Percentiles rank a stretch among this genome's conserved stretches.
Evolutionary conservation across 2,113 vertebrate genomes (phyloP).

Genomic region (Scolopax mira): DNA sequence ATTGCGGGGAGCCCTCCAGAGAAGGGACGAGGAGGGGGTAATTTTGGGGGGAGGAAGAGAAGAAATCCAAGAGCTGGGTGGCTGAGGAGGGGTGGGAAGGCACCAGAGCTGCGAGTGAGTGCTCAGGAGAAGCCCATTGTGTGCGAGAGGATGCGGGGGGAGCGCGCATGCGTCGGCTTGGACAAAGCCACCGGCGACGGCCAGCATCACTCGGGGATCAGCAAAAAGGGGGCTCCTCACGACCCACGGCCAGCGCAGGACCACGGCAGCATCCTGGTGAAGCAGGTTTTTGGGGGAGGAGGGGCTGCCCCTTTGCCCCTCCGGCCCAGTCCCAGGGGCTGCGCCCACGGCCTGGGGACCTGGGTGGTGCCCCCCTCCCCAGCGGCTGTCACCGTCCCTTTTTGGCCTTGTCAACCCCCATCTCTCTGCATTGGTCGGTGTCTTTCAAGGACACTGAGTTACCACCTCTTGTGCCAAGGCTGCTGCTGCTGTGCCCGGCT

Average conservation of each 20-base stretch:
- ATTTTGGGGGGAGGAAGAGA: fast-evolving
- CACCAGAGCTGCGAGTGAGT: not conserved
- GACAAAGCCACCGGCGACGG: constrained; percentile 17
- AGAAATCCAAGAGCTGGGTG: not conserved
- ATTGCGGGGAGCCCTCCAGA: not conserved
- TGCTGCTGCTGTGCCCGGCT: not conserved
- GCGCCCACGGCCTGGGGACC: fast-evolving
- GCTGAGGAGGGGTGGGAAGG: not conserved
- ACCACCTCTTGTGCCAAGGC: not conserved
- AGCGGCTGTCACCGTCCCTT: fast-evolving
- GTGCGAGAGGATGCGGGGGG: not conserved
- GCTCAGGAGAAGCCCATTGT: not conserved
- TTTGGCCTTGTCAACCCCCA: fast-evolving
- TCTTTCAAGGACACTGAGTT: not conserved
- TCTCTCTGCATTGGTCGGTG: fast-evolving
- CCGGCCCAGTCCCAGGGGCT: fast-evolving
- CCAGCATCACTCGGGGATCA: not conserved
- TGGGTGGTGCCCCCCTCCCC: not conserved
- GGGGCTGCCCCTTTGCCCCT: fast-evolving
- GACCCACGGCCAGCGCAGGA: fast-evolving
- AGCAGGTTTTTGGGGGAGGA: not conserved
- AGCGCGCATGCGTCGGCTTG: not conserved
- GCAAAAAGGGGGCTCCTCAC: not conserved
- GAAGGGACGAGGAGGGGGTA: not conserved
- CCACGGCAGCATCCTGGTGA: fast-evolving